Evolutionary conservation across 2,888 invertebrate species (phyloP), one percentile per base, ranked within the genome.

Genomic region (Helobdella robusta): DNA sequence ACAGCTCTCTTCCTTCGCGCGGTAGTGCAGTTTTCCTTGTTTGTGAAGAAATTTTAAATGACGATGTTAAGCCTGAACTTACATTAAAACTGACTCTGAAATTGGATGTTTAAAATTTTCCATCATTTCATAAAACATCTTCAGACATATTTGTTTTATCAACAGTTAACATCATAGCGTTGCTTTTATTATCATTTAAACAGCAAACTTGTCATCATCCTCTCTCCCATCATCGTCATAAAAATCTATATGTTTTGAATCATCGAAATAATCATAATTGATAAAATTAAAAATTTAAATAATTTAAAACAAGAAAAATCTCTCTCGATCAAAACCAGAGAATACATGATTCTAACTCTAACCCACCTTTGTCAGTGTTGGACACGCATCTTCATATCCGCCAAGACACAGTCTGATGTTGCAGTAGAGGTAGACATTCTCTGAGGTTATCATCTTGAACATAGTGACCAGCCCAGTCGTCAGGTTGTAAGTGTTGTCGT

Each of bases 361-460:
- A 30, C 40, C 20, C 35, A 60, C 60, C 35, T 35, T 35, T 23
- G 62, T 62, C n/a, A 50, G 15, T 0, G 46, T 23, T 2, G 50
- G 44, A 50, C 62, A 62, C 6, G 15, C n/a, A 20, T 5, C 32
- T 25, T 58, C 35, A 52, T 56, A 52, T n/a, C 59, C 50, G 23
- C 15, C 30, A 25, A 66, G 36, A 50, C 66, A 66, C 23, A 66
- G 59, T 34, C 50, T 66, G n/a, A 66, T 36, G 30, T 63, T 25
- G 59, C 66, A 66, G 40, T 66, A 59, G 1, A 66, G 23, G 52
- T 32, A 62, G 4, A 66, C 52, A n/a, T 25, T 20, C n/a, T 50
- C 40, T n/a, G 58, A 44, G 25, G 56, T 40, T 34, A 59, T 4
- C 58, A 66, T n/a, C 58, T 64, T 66, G 50, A 66, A 66, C 20